phyloP scores from a whole-genome alignment of 2,113 vertebrate genomes.

The Marmota monax region DNA sequence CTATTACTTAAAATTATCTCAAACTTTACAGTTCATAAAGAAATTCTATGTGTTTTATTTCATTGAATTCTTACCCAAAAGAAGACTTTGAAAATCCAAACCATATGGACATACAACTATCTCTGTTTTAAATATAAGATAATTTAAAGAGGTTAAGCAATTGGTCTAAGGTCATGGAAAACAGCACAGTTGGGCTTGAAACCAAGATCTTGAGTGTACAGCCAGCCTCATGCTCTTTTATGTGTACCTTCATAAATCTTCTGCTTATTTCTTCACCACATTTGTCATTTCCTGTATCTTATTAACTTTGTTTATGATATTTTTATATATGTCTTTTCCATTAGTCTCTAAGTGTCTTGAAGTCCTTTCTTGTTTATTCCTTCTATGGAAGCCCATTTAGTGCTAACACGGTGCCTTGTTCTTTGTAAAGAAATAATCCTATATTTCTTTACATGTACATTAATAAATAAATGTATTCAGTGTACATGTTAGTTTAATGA shows the following conservation, averaged over 20 bases:
- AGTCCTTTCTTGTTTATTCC: neutral
- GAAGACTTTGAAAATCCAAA: neutral
- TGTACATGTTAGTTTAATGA: neutral
- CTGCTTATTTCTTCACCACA: neutral
- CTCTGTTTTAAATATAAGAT: neutral
- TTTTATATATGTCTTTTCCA: neutral
- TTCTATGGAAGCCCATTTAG: neutral
- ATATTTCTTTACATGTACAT: neutral
- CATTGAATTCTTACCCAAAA: neutral
- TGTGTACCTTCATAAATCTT: neutral
- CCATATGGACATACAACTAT: neutral
- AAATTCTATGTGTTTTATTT: conserved; percentile 42
- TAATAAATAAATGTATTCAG: neutral
- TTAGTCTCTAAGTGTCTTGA: neutral
- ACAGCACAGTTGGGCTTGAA: neutral
- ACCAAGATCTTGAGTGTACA: neutral
- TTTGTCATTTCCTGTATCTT: conserved; percentile 34
- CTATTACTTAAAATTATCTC: neutral
- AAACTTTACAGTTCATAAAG: neutral
- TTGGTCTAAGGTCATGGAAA: neutral
- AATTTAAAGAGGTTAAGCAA: neutral
- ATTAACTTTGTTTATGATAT: neutral
- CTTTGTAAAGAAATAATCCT: neutral
- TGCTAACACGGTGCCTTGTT: neutral
- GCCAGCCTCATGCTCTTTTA: neutral